These are phyloP conservation scores for Lepilemur septentrionalis DNA, from an alignment of 2,797 vertebrate species.

Conservation along the genomic window DNA sequence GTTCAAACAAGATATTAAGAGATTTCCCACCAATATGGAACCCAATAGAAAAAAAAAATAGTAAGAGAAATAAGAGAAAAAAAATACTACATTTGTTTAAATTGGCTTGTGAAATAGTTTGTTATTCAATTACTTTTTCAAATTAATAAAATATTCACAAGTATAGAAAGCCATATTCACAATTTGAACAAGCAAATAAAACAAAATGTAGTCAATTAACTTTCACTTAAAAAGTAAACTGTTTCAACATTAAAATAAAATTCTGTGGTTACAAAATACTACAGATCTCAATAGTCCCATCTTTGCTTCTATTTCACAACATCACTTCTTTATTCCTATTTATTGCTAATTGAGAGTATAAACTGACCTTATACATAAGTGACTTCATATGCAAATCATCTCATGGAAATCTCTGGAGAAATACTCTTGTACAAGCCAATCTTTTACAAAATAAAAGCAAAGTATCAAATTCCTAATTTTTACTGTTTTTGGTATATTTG, in stretches of 20 bases:
- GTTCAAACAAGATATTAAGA: neutral
- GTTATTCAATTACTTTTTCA: neutral
- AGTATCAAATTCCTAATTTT: slow-evolving; percentile 21
- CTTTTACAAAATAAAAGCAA: neutral
- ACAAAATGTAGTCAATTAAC: neutral
- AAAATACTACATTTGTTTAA: neutral
- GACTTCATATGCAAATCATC: slow-evolving; percentile 38
- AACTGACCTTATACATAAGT: neutral
- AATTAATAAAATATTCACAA: neutral
- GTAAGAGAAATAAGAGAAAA: neutral
- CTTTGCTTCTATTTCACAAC: neutral
- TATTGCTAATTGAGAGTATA: neutral
- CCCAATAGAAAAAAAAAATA: neutral
- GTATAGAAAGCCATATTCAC: neutral
- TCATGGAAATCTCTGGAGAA: neutral
- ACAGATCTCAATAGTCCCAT: neutral
- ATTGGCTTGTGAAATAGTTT: neutral
- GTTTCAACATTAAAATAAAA: slow-evolving; percentile 49
- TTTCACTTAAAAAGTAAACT: slow-evolving; percentile 10
- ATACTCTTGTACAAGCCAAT: neutral
- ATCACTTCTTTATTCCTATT: slow-evolving; percentile 8
- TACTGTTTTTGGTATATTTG: neutral
- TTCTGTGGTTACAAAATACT: neutral
- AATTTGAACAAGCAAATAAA: neutral
- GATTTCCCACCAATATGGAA: neutral